Base-by-base conservation (phyloP, 1,140 invertebrate species). In the Micrasema minimum region DNA sequence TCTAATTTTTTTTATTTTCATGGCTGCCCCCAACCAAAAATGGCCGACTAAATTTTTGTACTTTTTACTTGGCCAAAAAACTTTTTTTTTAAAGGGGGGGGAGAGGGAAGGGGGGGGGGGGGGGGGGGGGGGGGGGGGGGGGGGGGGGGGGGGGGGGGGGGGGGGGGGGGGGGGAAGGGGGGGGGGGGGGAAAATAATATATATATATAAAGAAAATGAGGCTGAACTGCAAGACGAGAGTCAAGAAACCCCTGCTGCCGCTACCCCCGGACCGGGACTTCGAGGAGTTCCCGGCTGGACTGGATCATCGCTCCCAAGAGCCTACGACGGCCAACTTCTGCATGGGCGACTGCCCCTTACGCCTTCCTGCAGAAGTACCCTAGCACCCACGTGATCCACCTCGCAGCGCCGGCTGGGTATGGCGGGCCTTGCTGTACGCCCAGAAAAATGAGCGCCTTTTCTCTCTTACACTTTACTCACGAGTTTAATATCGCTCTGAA, bases 291-390 rank as follows among this genome's bases (percentile, higher is more conserved):
- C n/a, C 78, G 96, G 96, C 10, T 99, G 96, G 96, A 98, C 77
- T 99, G 96, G 93, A 96, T 99, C 77, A 96, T 99, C 37, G 96
- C 96, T 0, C 97, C 97, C 0, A 94, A 94, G 77, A 90, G n/a
- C 91, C 74, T 99, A 99, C 83, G 92, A 97, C n/a, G 78, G 97
- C 97, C 14, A 96, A 96, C 84, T 98, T 96, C 83, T 99, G 97
- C 85, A 91, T 92, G 68, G 97, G 97, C 2, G 93, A 97, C 77
- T 99, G 97, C 86, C 92, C 93, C n/a, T 0, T 95, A 91, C 82
- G 89, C 92, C 2, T 95, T 97, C 80, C 84, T 96, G 18, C 93
- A 96, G 76, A 91, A 94, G 77, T 92, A 97, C 80, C 92, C 95
- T 1, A 96, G 98, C 81, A 98, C 97, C 18, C 96, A 99, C 82